Base-by-base conservation (phyloP, 2,888 invertebrate genomes). In the Drosophila seclusa region DNA sequence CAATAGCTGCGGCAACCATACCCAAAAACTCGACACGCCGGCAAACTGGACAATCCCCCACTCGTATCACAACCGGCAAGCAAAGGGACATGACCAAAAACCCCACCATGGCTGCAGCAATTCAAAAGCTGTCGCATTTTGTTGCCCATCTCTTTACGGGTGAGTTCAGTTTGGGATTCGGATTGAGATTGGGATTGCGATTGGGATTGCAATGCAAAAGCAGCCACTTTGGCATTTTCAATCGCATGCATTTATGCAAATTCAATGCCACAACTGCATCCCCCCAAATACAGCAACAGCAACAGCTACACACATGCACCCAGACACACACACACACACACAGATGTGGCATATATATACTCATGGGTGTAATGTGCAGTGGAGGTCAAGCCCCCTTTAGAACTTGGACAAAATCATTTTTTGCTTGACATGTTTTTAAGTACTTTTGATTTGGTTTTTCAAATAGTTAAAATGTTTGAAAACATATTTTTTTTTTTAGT, bases 181-280 rank as follows among this genome's bases (percentile, higher is more conserved):
- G n/a, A 32, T 32, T 32, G 32, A 2, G 10, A 21, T 54, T 53
- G 53, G 34, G 18, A 27, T 49, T 69, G 66, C 3, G 16, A 21
- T 53, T 54, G 54, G 27, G 16, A 27, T 52, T 68, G 66, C 70
- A 70, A 59, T 77, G 79, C 67, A 70, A 55, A 62, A 52, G 64
- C 67, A 82, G 80, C 83, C 83, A 80, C 83, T 80, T 80, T 79
- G 68, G 67, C 78, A 78, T 80, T 80, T 74, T 78, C 83, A 72
- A 80, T 77, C 71, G 80, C 68, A 83, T 80, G 83, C 83, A 83
- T 81, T 77, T 81, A 81, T 81, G 83, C 83, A 81, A 80, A 81
- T 83, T 81, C 83, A 80, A 79, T 82, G 76, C 83, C 80, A 8
- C 45, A 79, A 80, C 70, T 80, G 73, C 80, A 80, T 68, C 63